A percentile compares a stretch with the other conserved stretches of the same genome.
Conservation (phyloP, 2,113 vertebrate species). For the Psammodynastes pulverulentus region DNA sequence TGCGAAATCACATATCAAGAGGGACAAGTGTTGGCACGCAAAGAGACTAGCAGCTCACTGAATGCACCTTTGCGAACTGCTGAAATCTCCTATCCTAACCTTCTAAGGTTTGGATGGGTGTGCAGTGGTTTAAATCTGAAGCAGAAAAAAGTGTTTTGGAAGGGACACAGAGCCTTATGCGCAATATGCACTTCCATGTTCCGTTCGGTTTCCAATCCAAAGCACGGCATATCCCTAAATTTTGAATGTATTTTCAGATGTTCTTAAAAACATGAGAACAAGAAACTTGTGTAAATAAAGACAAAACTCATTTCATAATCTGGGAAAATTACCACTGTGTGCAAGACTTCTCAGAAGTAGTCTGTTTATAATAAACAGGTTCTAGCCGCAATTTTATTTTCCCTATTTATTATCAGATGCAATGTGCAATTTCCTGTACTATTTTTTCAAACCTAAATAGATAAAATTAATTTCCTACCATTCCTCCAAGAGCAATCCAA, state of each 20-base stretch:
- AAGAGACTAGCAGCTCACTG: too few relatives aligned
- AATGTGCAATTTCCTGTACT: not conserved
- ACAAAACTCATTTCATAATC: not conserved
- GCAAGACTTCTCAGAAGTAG: not conserved
- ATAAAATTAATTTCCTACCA: not conserved
- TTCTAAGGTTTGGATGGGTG: not conserved
- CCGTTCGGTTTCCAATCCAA: not conserved
- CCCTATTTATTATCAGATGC: not conserved
- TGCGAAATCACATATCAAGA: not conserved
- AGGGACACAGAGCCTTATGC: not conserved
- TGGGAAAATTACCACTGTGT: not conserved
- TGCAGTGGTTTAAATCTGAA: not conserved
- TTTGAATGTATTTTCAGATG: not conserved
- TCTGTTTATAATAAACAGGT: not conserved
- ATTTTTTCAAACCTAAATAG: not conserved
- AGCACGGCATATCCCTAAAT: not conserved
- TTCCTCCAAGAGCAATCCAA: not conserved
- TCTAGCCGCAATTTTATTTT: not conserved
- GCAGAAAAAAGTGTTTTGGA: not conserved
- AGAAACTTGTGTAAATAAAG: not conserved
- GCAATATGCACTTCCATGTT: not conserved
- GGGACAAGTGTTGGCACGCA: not conserved
- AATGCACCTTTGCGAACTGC: not conserved
- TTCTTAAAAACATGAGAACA: not conserved
- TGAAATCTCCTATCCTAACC: not conserved